A percentile compares a stretch with the other conserved stretches of the same genome.
Conservation (phyloP, 1,140 invertebrate genomes). For the Archegozetes longisetosus region DNA sequence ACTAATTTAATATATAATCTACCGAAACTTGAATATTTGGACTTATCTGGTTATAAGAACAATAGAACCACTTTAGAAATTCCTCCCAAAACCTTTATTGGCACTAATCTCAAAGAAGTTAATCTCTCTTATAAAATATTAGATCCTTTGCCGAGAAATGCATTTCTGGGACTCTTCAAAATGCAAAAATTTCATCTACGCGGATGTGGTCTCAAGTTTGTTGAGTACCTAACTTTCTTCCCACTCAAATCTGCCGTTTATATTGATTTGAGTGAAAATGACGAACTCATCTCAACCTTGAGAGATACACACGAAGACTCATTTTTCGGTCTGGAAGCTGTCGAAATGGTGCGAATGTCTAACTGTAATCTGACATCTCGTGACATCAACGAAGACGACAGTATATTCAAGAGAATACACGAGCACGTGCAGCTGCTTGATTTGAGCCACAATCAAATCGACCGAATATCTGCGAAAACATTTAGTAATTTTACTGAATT, state of each 20-base stretch:
- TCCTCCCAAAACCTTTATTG: constrained; percentile 6
- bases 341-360: constrained; percentile 12
- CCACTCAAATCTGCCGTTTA: constrained; percentile 10
- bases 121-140: constrained; percentile 11
- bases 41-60: constrained; percentile 4
- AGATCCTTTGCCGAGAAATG: not conserved
- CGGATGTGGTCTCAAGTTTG: constrained; percentile 5
- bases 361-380: constrained; percentile 6
- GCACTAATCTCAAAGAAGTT: constrained; percentile 9
- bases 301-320: constrained; percentile 12
- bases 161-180: constrained; percentile 14
- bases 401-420: constrained; percentile 11
- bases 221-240: constrained; percentile 17
- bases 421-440: constrained; percentile 10
- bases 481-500: constrained; percentile 11
- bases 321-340: constrained; percentile 14
- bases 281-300: constrained; percentile 9
- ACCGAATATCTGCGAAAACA: not conserved
- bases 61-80: not conserved
- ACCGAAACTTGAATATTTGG: constrained; percentile 4
- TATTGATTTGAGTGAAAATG: constrained; percentile 16
- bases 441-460: constrained; percentile 10
- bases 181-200: constrained; percentile 13
- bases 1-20: constrained; percentile 8
- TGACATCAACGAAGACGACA: constrained; percentile 2